Base-by-base conservation (phyloP, 1,140 invertebrate species). In the Lepidostoma basale region DNA sequence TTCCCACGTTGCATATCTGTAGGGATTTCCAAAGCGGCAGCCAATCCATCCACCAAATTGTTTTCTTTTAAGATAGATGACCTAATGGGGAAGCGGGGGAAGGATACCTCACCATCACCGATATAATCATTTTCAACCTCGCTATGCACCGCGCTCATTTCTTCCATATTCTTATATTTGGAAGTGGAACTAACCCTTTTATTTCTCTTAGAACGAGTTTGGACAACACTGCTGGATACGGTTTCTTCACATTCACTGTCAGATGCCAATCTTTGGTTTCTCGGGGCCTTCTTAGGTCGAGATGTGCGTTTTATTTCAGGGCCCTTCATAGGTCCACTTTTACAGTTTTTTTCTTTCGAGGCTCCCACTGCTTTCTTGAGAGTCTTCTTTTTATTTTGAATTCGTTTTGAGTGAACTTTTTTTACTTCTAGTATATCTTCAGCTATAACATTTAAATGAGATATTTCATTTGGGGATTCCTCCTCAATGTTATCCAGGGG, bases 91-190 rank as follows among this genome's bases (percentile, higher is more conserved):
- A 65, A 73, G 16, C 72, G 49, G 9, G 72, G 72, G 44, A 68
- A 66, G 3, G 60, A 47, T 49, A 64, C 56, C 47, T 62, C 58
- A 47, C 25, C 58, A 22, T 64, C 58, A 20, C 47, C 39, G n/a
- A 65, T 64, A 18, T 62, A 30, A 40, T 71, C 42, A 25, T 74
- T 62, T 47, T 77, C 70, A 59, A 75, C 59, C 12, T 67, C 58
- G 74, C 78, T 74, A 26, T 79, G 77, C 45, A 71, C 66, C 44
- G 77, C 69, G 64, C 75, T 73, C 62, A 69, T 54, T 80, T 40
- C 26, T 71, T 66, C 68, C 28, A 44, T 68, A 67, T 62, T 23
- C 63, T 42, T 59, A 36, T 59, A n/a, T 39, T 67, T 68, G 25
- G 30, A 52, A 66, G 26, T 52, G 68, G 28, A 62, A 20, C 47